phyloP scores from a whole-genome alignment of 2,888 invertebrate genomes.

The Malachius bipustulatus region DNA sequence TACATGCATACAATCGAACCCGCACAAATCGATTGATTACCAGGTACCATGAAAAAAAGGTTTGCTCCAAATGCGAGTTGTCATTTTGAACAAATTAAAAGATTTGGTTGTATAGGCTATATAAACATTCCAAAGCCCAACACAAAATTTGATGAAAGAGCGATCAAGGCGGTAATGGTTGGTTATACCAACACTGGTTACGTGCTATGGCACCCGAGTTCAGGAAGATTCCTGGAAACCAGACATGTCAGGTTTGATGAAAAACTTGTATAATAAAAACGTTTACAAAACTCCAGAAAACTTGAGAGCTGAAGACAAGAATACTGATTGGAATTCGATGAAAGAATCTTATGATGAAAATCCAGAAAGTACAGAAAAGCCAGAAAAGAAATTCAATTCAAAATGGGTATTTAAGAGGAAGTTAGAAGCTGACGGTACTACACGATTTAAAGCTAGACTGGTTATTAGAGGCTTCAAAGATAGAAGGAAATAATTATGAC shows the following conservation, averaged over 20 bases:
- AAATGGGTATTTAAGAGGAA: too few relatives aligned
- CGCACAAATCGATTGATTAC: conserved; percentile 16
- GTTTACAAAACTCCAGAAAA: too few relatives aligned
- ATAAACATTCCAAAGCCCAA: too few relatives aligned
- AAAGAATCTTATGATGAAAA: background rate
- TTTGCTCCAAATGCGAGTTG: conserved; percentile 12
- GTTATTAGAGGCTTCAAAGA: too few relatives aligned
- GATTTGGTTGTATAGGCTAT: too few relatives aligned
- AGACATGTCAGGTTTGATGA: conserved; percentile 20
- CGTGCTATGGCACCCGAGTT: conserved; percentile 16
- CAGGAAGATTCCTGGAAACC: too few relatives aligned
- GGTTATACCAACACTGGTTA: conserved; percentile 17
- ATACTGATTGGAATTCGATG: conserved; percentile 4
- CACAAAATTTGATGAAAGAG: conserved; percentile 16
- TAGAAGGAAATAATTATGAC: conserved; percentile 5
- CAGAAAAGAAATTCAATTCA: background rate
- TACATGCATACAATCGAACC: conserved; percentile 19
- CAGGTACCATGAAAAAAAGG: conserved; percentile 13
- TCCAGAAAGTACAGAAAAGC: background rate
- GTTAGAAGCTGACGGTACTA: too few relatives aligned
- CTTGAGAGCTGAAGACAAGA: too few relatives aligned
- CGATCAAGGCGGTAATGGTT: conserved; percentile 16
- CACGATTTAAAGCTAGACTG: too few relatives aligned
- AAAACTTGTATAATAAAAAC: conserved; percentile 19
- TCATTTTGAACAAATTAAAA: conserved; percentile 13